Base-by-base conservation (phyloP, 2,797 vertebrate species). In the Xenentodon cancila region DNA sequence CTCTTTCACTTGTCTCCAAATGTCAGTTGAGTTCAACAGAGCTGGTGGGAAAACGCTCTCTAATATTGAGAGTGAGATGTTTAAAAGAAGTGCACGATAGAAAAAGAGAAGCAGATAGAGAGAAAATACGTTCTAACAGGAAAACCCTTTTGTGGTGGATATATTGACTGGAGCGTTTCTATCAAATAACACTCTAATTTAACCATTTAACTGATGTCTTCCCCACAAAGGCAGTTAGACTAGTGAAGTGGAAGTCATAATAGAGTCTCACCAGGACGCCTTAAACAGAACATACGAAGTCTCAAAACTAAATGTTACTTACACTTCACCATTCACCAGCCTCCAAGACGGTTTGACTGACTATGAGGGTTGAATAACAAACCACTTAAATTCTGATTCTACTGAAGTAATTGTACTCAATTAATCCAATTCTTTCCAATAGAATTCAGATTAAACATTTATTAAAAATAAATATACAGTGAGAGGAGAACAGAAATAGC, bases 1-100 rank as follows among this genome's bases (percentile, higher is more conserved):
- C 61, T 82, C 51, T 75, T 75, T 81, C 57, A 76, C 75, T 78
- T 75, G 59, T 69, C 59, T 81, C 59, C 71, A 82, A 83, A 88
- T 72, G 60, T 82, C 76, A 75, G 64, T 47, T 16, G 58, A 73
- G 77, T 80, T 79, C 82, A 83, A 67, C 68, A 63, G 68, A 75
- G 71, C 77, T 78, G 68, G 53, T 74, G 73, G 78, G 64, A 68
- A 79, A 80, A 82, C 43, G 59, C 53, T 67, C 58, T 75, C 47
- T 7, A 22, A 77, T 73, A 69, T 67, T 64, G 50, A 84, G 63
- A 68, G 42, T 2, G 64, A 72, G 70, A 27, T 13, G n/a, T 56
- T 52, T 27, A 68, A 73, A 71, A 69, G 57, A 73, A 75, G 46
- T 54, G 53, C 56, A 72, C 3, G 20, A 55, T 37, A 54, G 45